phyloP scores from a whole-genome alignment of 2,113 vertebrate genomes.

The Acrocephalus kingi region DNA sequence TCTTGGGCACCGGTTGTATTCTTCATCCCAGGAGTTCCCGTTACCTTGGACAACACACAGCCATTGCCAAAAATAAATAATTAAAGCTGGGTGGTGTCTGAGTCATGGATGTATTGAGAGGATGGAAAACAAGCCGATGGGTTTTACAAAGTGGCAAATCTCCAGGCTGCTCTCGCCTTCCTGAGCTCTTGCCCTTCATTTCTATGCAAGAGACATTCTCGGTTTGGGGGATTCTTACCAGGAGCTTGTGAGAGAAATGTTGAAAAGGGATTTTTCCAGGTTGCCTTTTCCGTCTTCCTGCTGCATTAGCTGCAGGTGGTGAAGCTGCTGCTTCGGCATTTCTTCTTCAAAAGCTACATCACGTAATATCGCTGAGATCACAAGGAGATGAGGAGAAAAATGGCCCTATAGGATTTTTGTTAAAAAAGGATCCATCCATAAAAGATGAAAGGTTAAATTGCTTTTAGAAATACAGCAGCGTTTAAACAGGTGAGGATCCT shows the following conservation, averaged over 20 bases:
- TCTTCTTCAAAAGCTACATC: slow-evolving; percentile 71
- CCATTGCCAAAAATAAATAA: neutral
- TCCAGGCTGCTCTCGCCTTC: neutral
- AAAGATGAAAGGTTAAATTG: slow-evolving; percentile 72
- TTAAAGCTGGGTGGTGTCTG: neutral
- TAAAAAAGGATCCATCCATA: slow-evolving; percentile 66
- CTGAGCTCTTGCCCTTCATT: slow-evolving; percentile 32
- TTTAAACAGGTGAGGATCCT: slow-evolving; percentile 69
- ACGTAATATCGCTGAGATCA: slow-evolving; percentile 68
- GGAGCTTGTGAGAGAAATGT: slow-evolving; percentile 64
- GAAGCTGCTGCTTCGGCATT: slow-evolving; percentile 69
- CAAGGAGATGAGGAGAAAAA: slow-evolving; percentile 68
- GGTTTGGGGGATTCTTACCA: slow-evolving; percentile 52
- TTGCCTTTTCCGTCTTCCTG: slow-evolving; percentile 53
- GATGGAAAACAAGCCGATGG: neutral
- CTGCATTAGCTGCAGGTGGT: slow-evolving; percentile 68
- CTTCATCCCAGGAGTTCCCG: neutral
- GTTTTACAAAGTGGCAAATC: slow-evolving; percentile 1
- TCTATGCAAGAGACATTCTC: slow-evolving; percentile 49
- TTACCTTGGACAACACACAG: slow-evolving; percentile 1
- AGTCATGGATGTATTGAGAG: neutral
- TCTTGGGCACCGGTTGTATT: neutral
- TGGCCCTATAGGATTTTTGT: slow-evolving; percentile 68
- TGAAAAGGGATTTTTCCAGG: slow-evolving; percentile 69
- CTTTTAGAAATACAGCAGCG: slow-evolving; percentile 65